Percentiles rank a stretch among this genome's conserved stretches.
phyloP scores from a whole-genome alignment of 2,888 invertebrate species.

The Trilocha varians region DNA sequence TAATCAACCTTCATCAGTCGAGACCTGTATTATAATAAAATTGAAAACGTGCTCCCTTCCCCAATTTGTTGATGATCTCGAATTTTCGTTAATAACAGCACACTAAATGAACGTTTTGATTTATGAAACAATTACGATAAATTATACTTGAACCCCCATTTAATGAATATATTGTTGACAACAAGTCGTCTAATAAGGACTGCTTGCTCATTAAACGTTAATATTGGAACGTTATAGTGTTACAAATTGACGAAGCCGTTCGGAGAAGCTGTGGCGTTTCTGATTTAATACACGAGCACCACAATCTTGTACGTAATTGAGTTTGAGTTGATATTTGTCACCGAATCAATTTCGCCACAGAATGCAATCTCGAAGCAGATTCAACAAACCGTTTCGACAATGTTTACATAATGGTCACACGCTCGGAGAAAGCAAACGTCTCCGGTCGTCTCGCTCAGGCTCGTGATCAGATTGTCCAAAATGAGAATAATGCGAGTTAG shows the following conservation, averaged over 20 bases:
- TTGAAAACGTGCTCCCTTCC: background rate
- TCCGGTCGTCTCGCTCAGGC: constrained; percentile 12
- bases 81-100: background rate
- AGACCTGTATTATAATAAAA: background rate
- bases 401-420: constrained; percentile 33
- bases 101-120: background rate
- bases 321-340: constrained; percentile 9
- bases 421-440: constrained; percentile 27
- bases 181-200: background rate
- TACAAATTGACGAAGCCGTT: background rate
- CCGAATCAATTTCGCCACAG: constrained; percentile 14
- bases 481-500: too few relatives aligned
- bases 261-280: background rate
- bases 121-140: background rate
- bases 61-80: background rate
- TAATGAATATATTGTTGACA: background rate
- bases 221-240: background rate
- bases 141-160: background rate
- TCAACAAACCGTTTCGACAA: constrained; percentile 27
- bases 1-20: background rate
- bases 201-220: background rate
- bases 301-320: constrained; percentile 2
- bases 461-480: constrained; percentile 29
- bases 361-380: constrained; percentile 21
- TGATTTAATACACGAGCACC: background rate